phyloP scores from a whole-genome alignment of 2,113 vertebrate species.

The Phalacrocorax pelagicus region DNA sequence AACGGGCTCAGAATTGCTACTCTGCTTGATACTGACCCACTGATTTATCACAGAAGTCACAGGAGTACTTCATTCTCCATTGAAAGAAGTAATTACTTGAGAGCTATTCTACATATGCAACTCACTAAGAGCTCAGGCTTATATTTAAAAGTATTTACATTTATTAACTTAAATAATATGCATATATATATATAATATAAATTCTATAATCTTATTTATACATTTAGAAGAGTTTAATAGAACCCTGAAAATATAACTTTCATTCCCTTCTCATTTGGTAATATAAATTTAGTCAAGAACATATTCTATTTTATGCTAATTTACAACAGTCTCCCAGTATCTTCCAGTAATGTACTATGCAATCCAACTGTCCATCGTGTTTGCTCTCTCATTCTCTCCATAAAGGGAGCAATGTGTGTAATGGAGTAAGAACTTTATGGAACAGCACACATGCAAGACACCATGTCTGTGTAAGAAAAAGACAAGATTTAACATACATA shows the following conservation, averaged over 20 bases:
- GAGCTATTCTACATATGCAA: neutral
- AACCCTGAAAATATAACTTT: neutral
- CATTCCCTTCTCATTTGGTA: neutral
- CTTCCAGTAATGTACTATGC: fast-evolving
- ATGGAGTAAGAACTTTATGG: neutral
- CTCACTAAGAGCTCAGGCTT: neutral
- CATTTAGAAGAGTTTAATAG: neutral
- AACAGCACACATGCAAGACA: neutral
- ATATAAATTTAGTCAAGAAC: neutral
- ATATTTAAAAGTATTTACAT: neutral
- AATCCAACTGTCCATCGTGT: neutral
- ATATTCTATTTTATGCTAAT: neutral
- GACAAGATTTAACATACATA: neutral
- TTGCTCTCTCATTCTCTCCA: neutral
- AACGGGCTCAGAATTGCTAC: neutral
- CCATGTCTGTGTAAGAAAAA: neutral
- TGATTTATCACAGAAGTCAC: neutral
- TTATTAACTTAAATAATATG: conserved; percentile 9
- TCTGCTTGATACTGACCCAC: neutral
- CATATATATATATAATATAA: neutral
- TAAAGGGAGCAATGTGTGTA: neutral
- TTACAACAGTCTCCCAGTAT: neutral
- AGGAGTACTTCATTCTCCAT: neutral
- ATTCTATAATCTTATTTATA: neutral
- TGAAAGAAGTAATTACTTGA: neutral